Percentiles rank a stretch among this genome's conserved stretches.
Conservation (phyloP, 1,140 invertebrate species). For the Onthophagus taurus region DNA sequence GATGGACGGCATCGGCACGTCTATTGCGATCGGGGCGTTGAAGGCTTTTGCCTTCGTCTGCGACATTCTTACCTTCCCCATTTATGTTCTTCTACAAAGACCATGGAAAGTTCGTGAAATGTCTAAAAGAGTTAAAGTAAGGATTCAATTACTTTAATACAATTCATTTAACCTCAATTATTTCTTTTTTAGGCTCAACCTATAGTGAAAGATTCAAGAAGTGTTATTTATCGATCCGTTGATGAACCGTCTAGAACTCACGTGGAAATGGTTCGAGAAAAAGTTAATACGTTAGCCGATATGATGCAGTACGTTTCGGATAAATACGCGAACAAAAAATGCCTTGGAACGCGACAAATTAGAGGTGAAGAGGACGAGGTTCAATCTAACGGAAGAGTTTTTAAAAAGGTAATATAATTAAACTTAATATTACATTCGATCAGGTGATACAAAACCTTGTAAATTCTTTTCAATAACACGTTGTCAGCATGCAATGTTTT, state of each 20-base stretch:
- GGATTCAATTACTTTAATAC: conserved; percentile 14
- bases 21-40: conserved; percentile 60
- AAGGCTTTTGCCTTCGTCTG: conserved; percentile 72
- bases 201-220: conserved; percentile 44
- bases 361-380: conserved; percentile 88
- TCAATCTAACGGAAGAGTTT: conserved; percentile 87
- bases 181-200: conserved; percentile 41
- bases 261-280: conserved; percentile 57
- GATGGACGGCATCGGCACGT: conserved; percentile 70
- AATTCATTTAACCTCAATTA: neutral
- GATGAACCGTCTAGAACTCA: conserved; percentile 58
- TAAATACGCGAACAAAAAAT: conserved; percentile 61
- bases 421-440: too few species aligned
- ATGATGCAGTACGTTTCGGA: conserved; percentile 70
- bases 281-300: conserved; percentile 80
- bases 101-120: conserved; percentile 75
- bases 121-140: conserved; percentile 67
- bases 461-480: too few species aligned
- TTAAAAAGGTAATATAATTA: conserved; percentile 73
- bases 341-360: conserved; percentile 85
- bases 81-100: conserved; percentile 77
- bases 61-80: conserved; percentile 81
- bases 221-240: conserved; percentile 64
- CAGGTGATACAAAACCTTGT: too few species aligned
- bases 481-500: too few species aligned